Evolutionary conservation across 2,113 vertebrate genomes (phyloP).

Genomic region (Aegithalos caudatus): DNA sequence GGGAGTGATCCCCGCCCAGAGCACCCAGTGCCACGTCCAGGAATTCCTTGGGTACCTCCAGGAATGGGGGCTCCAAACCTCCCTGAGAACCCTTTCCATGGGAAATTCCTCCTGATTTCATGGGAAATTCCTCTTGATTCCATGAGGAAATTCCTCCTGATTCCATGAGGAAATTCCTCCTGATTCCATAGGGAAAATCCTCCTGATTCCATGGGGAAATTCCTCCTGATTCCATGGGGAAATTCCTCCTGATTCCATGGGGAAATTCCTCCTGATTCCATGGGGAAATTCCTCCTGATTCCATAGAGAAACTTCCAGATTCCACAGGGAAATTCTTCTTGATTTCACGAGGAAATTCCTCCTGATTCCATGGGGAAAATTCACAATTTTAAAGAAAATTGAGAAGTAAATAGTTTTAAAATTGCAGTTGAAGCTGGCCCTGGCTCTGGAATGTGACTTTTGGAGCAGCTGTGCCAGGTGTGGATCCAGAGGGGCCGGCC

Average conservation of each 20-base stretch:
- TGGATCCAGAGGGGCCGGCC: neutral
- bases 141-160: neutral
- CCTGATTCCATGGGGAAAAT: neutral
- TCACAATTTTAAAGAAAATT: neutral
- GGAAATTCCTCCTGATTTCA: neutral
- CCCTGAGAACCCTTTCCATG: neutral
- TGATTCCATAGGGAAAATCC: neutral
- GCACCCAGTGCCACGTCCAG: neutral
- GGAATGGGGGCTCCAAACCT: neutral
- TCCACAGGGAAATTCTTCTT: neutral
- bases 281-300: neutral
- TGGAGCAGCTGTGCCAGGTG: neutral
- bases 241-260: neutral
- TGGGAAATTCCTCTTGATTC: too few species aligned
- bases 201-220: neutral
- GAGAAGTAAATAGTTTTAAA: too few species aligned
- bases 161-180: neutral
- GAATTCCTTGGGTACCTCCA: neutral
- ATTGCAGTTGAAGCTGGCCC: neutral
- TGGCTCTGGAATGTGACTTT: neutral
- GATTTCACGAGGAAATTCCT: neutral
- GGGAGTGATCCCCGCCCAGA: fast-evolving
- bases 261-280: neutral
- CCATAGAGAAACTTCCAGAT: too few species aligned
- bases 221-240: neutral